Evolutionary conservation across 1,140 invertebrate genomes (phyloP), one percentile per base, ranked within the genome.

Genomic region (Brachionus plicatilis): DNA sequence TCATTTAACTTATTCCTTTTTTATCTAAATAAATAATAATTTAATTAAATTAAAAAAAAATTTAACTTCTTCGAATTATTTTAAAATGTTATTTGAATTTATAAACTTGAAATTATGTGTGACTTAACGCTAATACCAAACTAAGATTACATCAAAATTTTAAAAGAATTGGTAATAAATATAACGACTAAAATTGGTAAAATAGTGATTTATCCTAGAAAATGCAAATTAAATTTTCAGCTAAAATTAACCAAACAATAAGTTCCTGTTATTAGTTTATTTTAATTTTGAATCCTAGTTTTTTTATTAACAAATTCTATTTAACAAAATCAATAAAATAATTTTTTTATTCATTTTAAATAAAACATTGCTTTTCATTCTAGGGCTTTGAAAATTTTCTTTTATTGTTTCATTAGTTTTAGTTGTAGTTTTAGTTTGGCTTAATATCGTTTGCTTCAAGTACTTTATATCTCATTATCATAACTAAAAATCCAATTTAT

Each of bases 351-450:
- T 33, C 27, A 33, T 68, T 68, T 72, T 72, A 7, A 72, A 45
- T 72, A 43, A 72, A 72, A 72, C n/a, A 72, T 72, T 72, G 27
- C 7, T 17, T 41, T 72, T 72, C 33, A 41, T 37, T 29, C 8
- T 41, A 33, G n/a, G 29, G 14, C n/a, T 20, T 72, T 33, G 17
- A 17, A 72, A 72, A 72, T 72, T 41, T 72, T 37, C 33, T 4
- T 72, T 72, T 72, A 72, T 72, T 72, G 68, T 72, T 72, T 72
- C 68, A 72, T 72, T 72, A 72, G 68, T 72, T 60, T 20, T 72
- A 72, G 68, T 72, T 72, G 68, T 72, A 72, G 41, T 70, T 70
- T 0, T 72, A 45, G 41, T 20, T 60, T 60, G 17, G 53, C 17
- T 60, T 60, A 60, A 60, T 24, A 24, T 60, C 53, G 20, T 27